Base-by-base conservation (phyloP, 2,113 vertebrate species). In the Ceyx melanurus region DNA sequence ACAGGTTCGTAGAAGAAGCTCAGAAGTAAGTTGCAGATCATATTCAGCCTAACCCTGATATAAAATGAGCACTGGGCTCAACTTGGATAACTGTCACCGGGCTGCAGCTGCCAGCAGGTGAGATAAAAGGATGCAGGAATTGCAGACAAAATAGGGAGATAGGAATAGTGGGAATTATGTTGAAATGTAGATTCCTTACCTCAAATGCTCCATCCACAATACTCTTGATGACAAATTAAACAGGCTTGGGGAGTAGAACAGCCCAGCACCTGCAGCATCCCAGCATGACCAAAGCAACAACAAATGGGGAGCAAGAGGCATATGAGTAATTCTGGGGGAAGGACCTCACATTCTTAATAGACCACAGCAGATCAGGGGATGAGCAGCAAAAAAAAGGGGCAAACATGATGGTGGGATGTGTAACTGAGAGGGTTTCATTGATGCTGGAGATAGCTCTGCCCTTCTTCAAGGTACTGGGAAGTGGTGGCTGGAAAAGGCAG, bases 401-500 rank as follows among this genome's bases (percentile, higher is more conserved):
- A 91, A 86, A 23, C 23, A 20, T 2, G 5, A 8, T 3, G 4
- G 17, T 3, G 2, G 33, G 45, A 48, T 48, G 35, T 0, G 0
- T 20, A 74, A 58, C 17, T 0, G 0, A 60, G 43, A 88, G 23
- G 25, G 25, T 31, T 72, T 42, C 0, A 0, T 42, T 13, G 71
- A 1, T 15, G 23, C 80, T 48, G 61, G 37, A 46, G 37, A 14
- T 2, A 3, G 66, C 43, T 75, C 57, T 89, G 33, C 48, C 56
- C 40, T 48, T 65, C 43, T 29, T 50, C 20, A 3, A 2, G 3
- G 37, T 22, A 9, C 31, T 0, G 2, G 80, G 56, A 57, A 79
- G 54, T 0, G 0, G 50, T 2, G 15, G 40, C 60, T 18, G 51
- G 56, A 70, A 58, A 66, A 66, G 31, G 60, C 64, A 80, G 86